Base-by-base conservation (phyloP, 2,888 invertebrate species). In the Diogma glabrata region DNA sequence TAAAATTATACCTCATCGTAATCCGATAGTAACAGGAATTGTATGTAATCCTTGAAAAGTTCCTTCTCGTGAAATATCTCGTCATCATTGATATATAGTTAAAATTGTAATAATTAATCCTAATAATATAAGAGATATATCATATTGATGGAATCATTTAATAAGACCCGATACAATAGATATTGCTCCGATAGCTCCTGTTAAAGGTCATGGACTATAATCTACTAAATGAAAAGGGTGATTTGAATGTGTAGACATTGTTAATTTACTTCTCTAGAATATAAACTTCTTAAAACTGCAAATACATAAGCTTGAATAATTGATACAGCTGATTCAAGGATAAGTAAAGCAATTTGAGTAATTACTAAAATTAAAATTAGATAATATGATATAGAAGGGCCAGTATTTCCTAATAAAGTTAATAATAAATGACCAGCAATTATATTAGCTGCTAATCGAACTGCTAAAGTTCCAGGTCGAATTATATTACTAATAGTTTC, bases 401-500 rank as follows among this genome's bases (percentile, higher is more conserved):
- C 72, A 3, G 69, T 72, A 56, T 72, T 71, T 53, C 76, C 75
- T 61, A 82, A 60, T 59, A 84, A 58, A 2, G 79, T 79, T 73
- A 84, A 66, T 63, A 84, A 58, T 67, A 84, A 63, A 65, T 84
- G 82, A 0, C 82, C 83, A 2, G 84, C 81, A 73, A 83, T 82
- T 78, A 84, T 83, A 73, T n/a, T n/a, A n/a, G n/a, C n/a, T n/a
- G n/a, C n/a, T n/a, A n/a, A n/a, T n/a, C n/a, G n/a, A n/a, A n/a
- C n/a, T n/a, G n/a, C 77, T 72, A 84, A 67, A 3, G 84, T 84
- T 65, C 76, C 71, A 0, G 82, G 81, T n/a, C n/a, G n/a, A n/a
- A 84, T 83, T 57, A 82, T 59, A 71, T 82, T 83, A 60, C 82
- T 84, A 69, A 82, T 78, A 30, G 79, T 75, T 79, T 84, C 84